Evolutionary conservation across 2,888 invertebrate genomes (phyloP).

Genomic region (Eucera pruinosa): DNA sequence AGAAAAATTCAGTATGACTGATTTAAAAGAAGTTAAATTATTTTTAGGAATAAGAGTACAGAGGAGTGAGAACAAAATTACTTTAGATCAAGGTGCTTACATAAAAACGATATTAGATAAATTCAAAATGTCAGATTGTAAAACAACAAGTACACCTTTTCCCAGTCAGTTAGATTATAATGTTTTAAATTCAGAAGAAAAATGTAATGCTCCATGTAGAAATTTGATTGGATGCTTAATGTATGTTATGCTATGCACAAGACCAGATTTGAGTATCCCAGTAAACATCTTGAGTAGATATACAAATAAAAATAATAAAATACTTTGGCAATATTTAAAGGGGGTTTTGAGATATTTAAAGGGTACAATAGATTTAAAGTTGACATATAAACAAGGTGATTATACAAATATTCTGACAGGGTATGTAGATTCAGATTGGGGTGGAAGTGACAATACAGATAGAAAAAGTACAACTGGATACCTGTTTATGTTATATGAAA

Average conservation of each 20-base stretch:
- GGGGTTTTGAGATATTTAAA: background rate
- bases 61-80: background rate
- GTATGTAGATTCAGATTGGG: background rate
- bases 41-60: background rate
- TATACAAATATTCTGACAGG: background rate
- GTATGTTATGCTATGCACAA: background rate
- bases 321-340: background rate
- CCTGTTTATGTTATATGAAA: conserved; percentile 53
- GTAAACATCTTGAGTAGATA: background rate
- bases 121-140: background rate
- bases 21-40: background rate
- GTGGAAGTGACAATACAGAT: background rate
- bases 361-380: background rate
- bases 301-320: no score
- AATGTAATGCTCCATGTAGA: background rate
- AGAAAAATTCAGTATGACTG: background rate
- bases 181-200: background rate
- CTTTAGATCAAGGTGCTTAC: background rate
- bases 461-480: conserved; percentile 59
- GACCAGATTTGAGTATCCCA: background rate
- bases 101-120: background rate
- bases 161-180: background rate
- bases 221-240: background rate
- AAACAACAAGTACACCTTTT: background rate
- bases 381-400: background rate